A percentile compares a stretch with the other conserved stretches of the same genome.
phyloP scores from a whole-genome alignment of 2,797 vertebrate genomes.

The Trachurus trachurus region DNA sequence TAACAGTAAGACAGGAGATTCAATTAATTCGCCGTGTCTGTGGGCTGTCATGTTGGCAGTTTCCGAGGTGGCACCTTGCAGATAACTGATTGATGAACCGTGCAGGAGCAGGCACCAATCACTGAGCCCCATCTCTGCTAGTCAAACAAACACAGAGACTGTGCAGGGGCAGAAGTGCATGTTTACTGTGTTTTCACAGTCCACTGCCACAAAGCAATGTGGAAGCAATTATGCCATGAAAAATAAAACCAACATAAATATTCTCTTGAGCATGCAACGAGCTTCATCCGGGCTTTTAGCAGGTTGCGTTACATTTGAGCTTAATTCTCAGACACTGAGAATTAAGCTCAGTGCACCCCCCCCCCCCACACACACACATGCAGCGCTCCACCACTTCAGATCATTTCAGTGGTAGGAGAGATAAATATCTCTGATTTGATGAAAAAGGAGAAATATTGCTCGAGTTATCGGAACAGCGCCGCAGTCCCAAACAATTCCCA shows the following conservation, averaged over 20 bases:
- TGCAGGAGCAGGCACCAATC: conserved; percentile 9
- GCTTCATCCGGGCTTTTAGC: conserved; percentile 22
- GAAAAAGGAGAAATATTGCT: conserved; percentile 50
- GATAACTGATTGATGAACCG: conserved; percentile 41
- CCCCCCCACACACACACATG: not conserved
- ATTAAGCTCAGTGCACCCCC: no score
- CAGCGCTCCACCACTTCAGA: conserved; percentile 8
- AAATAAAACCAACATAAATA: conserved; percentile 58
- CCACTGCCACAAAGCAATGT: conserved; percentile 38
- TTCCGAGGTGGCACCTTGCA: conserved; percentile 30
- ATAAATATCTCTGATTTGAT: conserved; percentile 59
- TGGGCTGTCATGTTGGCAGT: conserved; percentile 34
- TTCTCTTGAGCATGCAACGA: conserved; percentile 25
- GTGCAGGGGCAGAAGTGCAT: not conserved
- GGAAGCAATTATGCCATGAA: conserved; percentile 57
- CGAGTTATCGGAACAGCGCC: conserved; percentile 30
- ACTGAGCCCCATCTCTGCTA: conserved; percentile 1
- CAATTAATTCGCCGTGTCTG: conserved; percentile 26
- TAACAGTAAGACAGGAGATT: conserved; percentile 23
- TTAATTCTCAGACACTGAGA: conserved; percentile 31
- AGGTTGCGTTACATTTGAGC: conserved; percentile 20
- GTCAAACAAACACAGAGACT: not conserved
- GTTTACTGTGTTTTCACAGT: conserved; percentile 30
- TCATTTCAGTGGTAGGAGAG: conserved; percentile 21
- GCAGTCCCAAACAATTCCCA: conserved; percentile 49